Conservation (phyloP, 2,113 vertebrate species). For the Peromyscus californicus region DNA sequence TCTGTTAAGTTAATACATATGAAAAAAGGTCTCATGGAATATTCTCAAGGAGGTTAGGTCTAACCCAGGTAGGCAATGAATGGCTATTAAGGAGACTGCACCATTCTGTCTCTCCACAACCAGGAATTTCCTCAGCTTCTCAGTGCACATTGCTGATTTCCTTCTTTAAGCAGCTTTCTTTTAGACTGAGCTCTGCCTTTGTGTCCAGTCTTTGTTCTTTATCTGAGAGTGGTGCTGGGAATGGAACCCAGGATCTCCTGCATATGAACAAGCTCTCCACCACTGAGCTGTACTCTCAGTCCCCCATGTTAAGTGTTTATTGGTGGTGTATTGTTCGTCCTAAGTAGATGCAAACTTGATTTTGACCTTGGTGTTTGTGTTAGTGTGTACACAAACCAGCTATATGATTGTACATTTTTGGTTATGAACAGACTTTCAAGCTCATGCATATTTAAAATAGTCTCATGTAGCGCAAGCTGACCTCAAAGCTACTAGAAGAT, state of each 20-base stretch:
- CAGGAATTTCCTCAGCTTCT: neutral
- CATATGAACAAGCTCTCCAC: neutral
- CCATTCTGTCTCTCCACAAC: neutral
- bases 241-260: neutral
- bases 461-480: neutral
- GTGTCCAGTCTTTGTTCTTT: neutral
- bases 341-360: neutral
- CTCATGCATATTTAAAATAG: neutral
- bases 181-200: neutral
- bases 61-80: neutral
- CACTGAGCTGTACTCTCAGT: neutral
- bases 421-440: slow-evolving; percentile 10
- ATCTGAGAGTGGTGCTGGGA: neutral
- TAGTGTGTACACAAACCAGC: neutral
- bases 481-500: neutral
- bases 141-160: neutral
- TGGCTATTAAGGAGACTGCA: neutral
- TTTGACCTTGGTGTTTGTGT: neutral
- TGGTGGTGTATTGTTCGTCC: neutral
- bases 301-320: neutral
- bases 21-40: neutral
- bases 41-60: neutral
- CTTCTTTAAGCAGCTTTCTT: neutral
- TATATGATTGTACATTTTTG: neutral
- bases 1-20: neutral